Base-by-base conservation (phyloP, 64 coral and sea anemone species). In the Catalaphyllia jardinei region DNA sequence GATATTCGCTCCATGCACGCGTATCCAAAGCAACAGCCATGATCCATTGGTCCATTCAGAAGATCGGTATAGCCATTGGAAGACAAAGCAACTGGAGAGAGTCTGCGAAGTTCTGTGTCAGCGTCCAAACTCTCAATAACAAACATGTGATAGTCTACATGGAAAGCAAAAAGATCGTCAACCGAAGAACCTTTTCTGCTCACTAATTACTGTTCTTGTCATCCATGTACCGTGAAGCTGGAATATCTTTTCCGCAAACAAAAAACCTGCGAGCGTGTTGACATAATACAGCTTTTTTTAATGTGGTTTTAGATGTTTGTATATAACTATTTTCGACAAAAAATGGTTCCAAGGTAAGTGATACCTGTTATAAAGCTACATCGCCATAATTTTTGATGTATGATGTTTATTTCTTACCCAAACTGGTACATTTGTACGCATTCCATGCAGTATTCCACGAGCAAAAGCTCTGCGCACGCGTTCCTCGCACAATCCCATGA, bases 1-100 rank as follows among this genome's bases (percentile, higher is more conserved):
- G 94, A 96, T 60, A 96, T 80, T 29, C 94, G 67, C 60, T 96
- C 94, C 62, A 93, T 92, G 67, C 94, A 96, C 4, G 91, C 80
- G 87, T 96, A 96, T 0, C 94, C 94, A 30, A 96, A 90, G n/a
- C 94, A 96, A 74, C 94, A 96, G 2, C 94, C 94, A 33, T 91
- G 94, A 73, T 96, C 94, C 83, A 80, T 75, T 22, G 94, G 94
- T n/a, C 94, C 94, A 76, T 96, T 96, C 38, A 96, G 57, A 6
- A 96, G 76, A 81, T 96, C 86, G 18, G 87, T 86, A 51, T 93
- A 96, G 3, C 94, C 90, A 79, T 93, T 86, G 13, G 87, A 81
- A 77, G 86, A 77, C 51, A 96, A 18, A 14, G 94, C 94, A 22
- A 96, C 91, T 11, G 94, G 94, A 46, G 87, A 90, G 2, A 96